A percentile compares a stretch with the other conserved stretches of the same genome.
Evolutionary conservation across 2,797 vertebrate genomes (phyloP).

Genomic region (Chaunax sp.): DNA sequence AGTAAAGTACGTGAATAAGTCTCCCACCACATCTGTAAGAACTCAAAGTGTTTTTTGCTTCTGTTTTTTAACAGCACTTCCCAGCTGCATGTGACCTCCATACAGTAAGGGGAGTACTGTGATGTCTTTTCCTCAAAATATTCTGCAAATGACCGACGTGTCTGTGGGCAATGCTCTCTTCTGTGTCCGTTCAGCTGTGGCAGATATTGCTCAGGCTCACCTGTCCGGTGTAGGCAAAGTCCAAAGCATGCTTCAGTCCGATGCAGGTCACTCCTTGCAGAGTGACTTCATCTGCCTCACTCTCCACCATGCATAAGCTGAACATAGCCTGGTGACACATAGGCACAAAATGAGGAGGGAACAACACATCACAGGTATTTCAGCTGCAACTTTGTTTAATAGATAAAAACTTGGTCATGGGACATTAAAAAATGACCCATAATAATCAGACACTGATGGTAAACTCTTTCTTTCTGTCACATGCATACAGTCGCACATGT

Average conservation of each 20-base stretch:
- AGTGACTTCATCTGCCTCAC: conserved; percentile 94
- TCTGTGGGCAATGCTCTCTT: not conserved
- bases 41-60: not conserved
- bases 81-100: not conserved
- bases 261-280: conserved; percentile 94
- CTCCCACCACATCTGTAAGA: not conserved
- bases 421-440: not conserved
- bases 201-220: conserved; percentile 74
- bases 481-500: conserved; percentile 6
- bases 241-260: conserved; percentile 94
- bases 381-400: not conserved
- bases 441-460: not conserved
- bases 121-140: not conserved
- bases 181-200: too few relatives aligned
- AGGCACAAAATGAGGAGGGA: conserved; percentile 28
- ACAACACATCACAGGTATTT: conserved; percentile 4
- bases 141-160: too few relatives aligned
- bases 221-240: conserved; percentile 98
- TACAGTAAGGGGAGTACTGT: not conserved
- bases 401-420: not conserved
- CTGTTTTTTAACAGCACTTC: not conserved
- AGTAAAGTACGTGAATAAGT: not conserved
- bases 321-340: conserved; percentile 92
- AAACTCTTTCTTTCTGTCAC: conserved; percentile 24
- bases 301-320: conserved; percentile 98